Evolutionary conservation across 2,888 invertebrate genomes (phyloP).

Genomic region (Meloe dianella): DNA sequence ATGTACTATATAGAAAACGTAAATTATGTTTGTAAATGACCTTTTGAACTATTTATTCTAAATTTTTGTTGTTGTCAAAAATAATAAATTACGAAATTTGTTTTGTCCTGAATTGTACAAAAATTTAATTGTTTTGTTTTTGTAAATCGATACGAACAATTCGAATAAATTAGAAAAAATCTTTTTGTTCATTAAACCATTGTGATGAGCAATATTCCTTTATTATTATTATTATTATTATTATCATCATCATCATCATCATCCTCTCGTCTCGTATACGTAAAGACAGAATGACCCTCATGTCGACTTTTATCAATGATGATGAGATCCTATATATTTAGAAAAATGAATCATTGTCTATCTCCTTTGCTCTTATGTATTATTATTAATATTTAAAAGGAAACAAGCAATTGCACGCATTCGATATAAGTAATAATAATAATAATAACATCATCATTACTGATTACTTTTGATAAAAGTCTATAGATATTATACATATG

Average conservation of each 20-base stretch:
- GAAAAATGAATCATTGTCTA: background rate
- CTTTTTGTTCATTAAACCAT: background rate
- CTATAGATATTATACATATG: no score
- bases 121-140: background rate
- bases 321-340: background rate
- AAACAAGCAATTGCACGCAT: background rate
- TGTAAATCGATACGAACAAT: background rate
- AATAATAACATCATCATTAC: background rate
- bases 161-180: background rate
- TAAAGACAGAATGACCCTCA: background rate
- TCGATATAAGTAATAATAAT: background rate
- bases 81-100: background rate
- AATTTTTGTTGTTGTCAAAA: background rate
- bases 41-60: background rate
- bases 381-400: background rate
- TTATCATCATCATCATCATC: no score
- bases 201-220: conserved; percentile 4
- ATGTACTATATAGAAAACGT: background rate
- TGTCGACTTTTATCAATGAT: background rate
- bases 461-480: background rate
- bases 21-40: background rate
- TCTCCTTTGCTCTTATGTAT: background rate
- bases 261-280: background rate
- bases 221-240: background rate
- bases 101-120: background rate